Percentiles rank a stretch among this genome's conserved stretches.
Evolutionary conservation across 2,113 vertebrate genomes (phyloP).

Genomic region (Chinchilla lanigera): DNA sequence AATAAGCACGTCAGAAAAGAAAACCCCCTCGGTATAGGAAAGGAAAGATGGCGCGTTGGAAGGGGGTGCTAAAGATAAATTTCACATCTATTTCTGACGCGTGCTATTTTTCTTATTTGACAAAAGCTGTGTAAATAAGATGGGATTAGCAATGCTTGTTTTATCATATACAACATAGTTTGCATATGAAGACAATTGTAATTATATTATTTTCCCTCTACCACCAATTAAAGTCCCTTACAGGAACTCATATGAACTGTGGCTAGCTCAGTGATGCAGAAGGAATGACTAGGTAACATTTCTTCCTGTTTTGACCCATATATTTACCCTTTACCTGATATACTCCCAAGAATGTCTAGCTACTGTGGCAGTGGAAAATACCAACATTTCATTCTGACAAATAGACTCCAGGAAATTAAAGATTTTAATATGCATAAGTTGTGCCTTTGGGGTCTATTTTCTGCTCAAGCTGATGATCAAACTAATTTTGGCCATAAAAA

Average conservation of each 20-base stretch:
- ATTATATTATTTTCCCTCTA: background rate
- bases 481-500: conserved; percentile 17
- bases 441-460: conserved; percentile 18
- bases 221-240: background rate
- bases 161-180: background rate
- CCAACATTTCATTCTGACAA: background rate
- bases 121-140: background rate
- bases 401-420: background rate
- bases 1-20: background rate
- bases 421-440: background rate
- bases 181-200: background rate
- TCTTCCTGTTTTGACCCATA: background rate
- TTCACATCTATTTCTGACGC: background rate
- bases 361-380: background rate
- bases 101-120: conserved; percentile 22
- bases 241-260: background rate
- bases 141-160: background rate
- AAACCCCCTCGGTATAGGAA: background rate
- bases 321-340: background rate
- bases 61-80: background rate
- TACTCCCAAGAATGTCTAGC: background rate
- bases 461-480: background rate
- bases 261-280: background rate
- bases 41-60: background rate
- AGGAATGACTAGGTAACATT: background rate